Evolutionary conservation across 2,797 vertebrate genomes (phyloP).

Genomic region (Myoxocephalus aenaeus): DNA sequence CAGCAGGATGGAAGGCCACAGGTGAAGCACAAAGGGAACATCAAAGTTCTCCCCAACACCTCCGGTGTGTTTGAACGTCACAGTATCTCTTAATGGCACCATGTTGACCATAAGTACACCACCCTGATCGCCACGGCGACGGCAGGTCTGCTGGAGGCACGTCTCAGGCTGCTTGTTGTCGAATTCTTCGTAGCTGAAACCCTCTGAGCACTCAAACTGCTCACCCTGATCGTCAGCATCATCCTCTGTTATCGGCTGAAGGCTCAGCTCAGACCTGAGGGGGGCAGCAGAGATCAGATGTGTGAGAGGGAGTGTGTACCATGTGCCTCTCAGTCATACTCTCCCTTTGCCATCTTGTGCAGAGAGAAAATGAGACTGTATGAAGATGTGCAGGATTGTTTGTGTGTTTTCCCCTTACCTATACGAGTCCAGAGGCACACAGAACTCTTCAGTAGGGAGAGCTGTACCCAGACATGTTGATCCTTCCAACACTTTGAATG

Average conservation of each 20-base stretch:
- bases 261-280: constrained; percentile 88
- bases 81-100: constrained; percentile 88
- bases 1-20: constrained; percentile 94
- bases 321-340: background rate
- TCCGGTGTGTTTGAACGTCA: constrained; percentile 84
- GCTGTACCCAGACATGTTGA: constrained; percentile 88
- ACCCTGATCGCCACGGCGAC: constrained; percentile 64
- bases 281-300: constrained; percentile 36
- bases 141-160: constrained; percentile 87
- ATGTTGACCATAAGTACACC: constrained; percentile 90
- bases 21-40: constrained; percentile 91
- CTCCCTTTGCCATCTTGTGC: background rate
- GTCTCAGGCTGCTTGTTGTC: constrained; percentile 80
- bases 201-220: constrained; percentile 86
- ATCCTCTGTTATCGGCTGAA: constrained; percentile 85
- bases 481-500: constrained; percentile 91
- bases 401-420: constrained; percentile 79
- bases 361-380: background rate
- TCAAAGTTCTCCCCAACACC: constrained; percentile 88
- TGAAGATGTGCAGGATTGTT: background rate
- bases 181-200: constrained; percentile 91
- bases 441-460: constrained; percentile 91
- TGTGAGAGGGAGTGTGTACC: background rate
- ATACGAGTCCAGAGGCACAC: constrained; percentile 93
- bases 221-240: constrained; percentile 54